Evolutionary conservation across 64 coral and sea anemone genomes (phyloP), one percentile per base, ranked within the genome.

Genomic region (Porites australiensis): DNA sequence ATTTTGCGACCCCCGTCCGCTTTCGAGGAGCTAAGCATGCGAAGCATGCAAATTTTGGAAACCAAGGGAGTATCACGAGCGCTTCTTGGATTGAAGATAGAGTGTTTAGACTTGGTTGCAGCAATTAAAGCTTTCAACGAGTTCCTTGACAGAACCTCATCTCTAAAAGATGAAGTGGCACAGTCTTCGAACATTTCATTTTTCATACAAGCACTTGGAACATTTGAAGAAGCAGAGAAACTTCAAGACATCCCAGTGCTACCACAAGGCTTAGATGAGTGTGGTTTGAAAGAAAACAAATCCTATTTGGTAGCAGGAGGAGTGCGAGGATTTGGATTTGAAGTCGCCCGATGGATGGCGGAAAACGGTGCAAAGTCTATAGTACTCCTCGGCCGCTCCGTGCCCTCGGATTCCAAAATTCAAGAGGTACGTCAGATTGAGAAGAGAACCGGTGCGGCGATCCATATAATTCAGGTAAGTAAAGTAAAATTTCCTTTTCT

Each of bases 241-340:
- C 46, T 77, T 6, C 11, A 89, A 12, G 15, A 60, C 43, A 82
- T 91, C 11, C 52, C 78, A 82, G 6, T 91, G 2, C n/a, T 59
- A 11, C 48, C 52, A 6, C 2, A 13, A 52, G 78, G 93, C 6
- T 58, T 96, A 18, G 91, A 93, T 58, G 68, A 89, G 14, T 70
- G 60, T 47, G 86, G 90, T 13, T 53, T 96, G 37, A 96, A 79
- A 79, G 80, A 79, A 48, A 73, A 93, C 74, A 79, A 79, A 22
- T 79, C 90, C 1, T 96, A 96, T 50, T 18, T 96, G 48, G 66
- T 96, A 16, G 87, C 89, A 21, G 95, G 95, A 9, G 95, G 95
- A 4, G n/a, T 80, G n/a, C 50, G 80, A 20, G 95, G 95, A 27
- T 86, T 86, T 90, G 95, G 95, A 23, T 96, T 96, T 57, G 91